phyloP scores from a whole-genome alignment of 2,888 invertebrate species.

The Strigamia crassipes region DNA sequence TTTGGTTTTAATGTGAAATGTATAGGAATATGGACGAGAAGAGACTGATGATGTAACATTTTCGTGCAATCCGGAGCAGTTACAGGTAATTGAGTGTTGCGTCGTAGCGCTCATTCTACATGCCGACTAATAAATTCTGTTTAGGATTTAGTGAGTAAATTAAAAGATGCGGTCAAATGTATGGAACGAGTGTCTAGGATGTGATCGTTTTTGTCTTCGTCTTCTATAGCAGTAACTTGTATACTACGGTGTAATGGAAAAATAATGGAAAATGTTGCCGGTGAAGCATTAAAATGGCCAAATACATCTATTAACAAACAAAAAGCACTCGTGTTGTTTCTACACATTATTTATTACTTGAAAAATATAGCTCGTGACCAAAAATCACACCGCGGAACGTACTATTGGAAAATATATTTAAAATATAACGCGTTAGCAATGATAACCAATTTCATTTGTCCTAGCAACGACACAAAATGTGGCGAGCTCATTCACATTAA shows the following conservation, averaged over 20 bases:
- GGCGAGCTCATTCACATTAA: background rate
- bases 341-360: too few species aligned
- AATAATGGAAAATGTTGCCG: too few species aligned
- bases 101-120: too few species aligned
- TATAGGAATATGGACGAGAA: background rate
- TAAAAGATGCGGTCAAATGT: constrained; percentile 6
- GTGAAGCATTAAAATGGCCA: too few species aligned
- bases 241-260: too few species aligned
- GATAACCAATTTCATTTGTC: background rate
- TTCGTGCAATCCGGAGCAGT: background rate
- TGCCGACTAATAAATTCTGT: background rate
- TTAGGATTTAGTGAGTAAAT: background rate
- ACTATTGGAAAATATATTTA: background rate
- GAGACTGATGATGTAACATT: background rate
- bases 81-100: background rate
- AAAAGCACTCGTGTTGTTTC: too few species aligned
- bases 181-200: background rate
- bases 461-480: background rate
- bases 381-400: background rate
- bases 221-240: too few species aligned
- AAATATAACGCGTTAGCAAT: background rate
- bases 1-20: too few species aligned
- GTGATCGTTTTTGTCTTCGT: background rate
- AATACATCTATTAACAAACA: too few species aligned
- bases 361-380: too few species aligned